These are phyloP conservation scores for Parasteatoda tepidariorum DNA, from an alignment of 1,140 invertebrate genomes.

Conservation along the genomic window DNA sequence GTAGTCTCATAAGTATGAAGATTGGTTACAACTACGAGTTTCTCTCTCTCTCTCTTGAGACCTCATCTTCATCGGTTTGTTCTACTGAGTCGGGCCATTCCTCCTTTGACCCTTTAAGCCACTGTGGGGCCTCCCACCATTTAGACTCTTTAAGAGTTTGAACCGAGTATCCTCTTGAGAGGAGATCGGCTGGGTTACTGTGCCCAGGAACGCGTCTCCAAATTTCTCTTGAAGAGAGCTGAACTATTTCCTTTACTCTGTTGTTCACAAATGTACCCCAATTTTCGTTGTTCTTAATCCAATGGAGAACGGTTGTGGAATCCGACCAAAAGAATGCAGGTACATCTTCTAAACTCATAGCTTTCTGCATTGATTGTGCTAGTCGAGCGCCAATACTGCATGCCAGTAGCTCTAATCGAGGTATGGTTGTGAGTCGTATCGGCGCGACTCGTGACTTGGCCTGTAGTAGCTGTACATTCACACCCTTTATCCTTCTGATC, in stretches of 20 bases:
- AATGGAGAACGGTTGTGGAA: constrained; percentile 2
- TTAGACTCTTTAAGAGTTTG: neutral
- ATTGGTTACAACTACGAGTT: no score
- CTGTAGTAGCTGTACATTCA: neutral
- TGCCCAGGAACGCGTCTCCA: neutral
- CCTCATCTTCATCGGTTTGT: neutral
- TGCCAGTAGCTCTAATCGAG: neutral
- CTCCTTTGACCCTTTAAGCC: neutral
- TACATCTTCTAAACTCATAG: neutral
- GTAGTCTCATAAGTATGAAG: neutral
- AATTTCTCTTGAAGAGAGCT: neutral
- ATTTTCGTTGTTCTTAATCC: neutral
- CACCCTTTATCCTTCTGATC: neutral
- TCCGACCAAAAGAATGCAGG: neutral
- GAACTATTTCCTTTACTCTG: neutral
- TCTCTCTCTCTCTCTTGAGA: neutral
- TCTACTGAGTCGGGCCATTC: neutral
- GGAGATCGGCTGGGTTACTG: neutral
- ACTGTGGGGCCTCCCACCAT: constrained; percentile 6
- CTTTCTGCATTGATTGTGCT: neutral
- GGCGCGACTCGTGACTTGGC: neutral
- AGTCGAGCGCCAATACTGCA: neutral
- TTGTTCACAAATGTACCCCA: neutral
- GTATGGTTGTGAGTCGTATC: neutral
- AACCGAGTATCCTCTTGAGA: neutral